phyloP scores from a whole-genome alignment of 37 sponge, comb jelly and placozoan genomes.

The Ianthella basta region DNA sequence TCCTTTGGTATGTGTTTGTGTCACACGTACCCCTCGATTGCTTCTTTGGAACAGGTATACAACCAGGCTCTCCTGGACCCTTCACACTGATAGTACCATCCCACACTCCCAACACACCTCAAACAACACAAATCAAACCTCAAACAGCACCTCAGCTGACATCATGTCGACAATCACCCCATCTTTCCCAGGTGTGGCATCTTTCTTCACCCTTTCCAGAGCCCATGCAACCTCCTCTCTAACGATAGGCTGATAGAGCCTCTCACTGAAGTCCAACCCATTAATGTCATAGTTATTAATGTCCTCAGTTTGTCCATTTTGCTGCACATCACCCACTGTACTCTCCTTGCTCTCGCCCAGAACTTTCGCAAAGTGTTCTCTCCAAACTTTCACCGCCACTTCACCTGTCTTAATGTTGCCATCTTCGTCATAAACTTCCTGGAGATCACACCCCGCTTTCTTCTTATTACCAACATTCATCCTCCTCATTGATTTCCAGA shows the following conservation, averaged over 20 bases:
- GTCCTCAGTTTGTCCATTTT: too few species aligned
- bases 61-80: constrained; percentile 7
- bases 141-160: background rate
- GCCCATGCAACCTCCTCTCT: constrained; percentile 4
- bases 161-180: constrained; percentile 2
- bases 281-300: background rate
- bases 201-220: background rate
- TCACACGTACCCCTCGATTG: constrained; percentile 9
- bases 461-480: background rate
- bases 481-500: constrained; percentile 5
- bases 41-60: constrained; percentile 19
- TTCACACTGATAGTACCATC: constrained; percentile 11
- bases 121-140: background rate
- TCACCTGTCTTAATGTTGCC: background rate
- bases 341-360: background rate
- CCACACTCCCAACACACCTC: constrained; percentile 10
- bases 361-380: background rate
- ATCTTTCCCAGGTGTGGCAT: constrained; percentile 17
- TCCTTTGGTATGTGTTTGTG: background rate
- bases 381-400: constrained; percentile 9
- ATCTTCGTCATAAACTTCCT: constrained; percentile 1
- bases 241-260: background rate
- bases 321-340: too few species aligned
- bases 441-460: background rate
- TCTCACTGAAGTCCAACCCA: background rate